phyloP scores from a whole-genome alignment of 2,888 invertebrate genomes.

The Dysmachus trigonus region DNA sequence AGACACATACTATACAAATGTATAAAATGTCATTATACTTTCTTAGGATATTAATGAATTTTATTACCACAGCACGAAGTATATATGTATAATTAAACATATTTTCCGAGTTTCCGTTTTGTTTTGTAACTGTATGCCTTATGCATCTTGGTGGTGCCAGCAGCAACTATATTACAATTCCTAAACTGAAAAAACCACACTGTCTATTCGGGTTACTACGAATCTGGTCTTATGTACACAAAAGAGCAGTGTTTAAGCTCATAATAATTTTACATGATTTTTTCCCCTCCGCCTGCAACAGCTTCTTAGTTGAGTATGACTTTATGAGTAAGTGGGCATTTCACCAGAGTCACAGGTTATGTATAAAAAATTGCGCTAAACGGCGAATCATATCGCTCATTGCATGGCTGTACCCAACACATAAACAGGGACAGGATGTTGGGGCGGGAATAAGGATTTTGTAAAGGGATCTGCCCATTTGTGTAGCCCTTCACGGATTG shows the following conservation, averaged over 20 bases:
- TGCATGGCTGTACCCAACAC: slow-evolving; percentile 37
- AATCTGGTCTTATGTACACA: neutral
- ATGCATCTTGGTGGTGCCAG: neutral
- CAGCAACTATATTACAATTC: neutral
- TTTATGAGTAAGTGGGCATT: neutral
- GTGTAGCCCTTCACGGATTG: neutral
- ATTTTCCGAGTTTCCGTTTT: neutral
- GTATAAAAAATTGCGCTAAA: slow-evolving; percentile 46
- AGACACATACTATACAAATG: no score
- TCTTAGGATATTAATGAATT: neutral
- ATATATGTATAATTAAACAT: no score
- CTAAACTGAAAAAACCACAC: neutral
- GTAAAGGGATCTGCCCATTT: slow-evolving; percentile 29
- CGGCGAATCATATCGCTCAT: slow-evolving; percentile 39
- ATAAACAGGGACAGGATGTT: neutral
- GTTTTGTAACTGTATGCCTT: neutral
- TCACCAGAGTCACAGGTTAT: slow-evolving; percentile 4
- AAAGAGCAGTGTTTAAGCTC: neutral
- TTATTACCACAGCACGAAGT: neutral
- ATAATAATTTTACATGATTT: neutral
- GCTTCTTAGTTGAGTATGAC: neutral
- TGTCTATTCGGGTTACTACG: neutral
- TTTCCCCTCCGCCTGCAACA: neutral
- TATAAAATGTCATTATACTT: neutral
- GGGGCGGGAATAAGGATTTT: slow-evolving; percentile 37